A percentile compares a stretch with the other conserved stretches of the same genome.
phyloP scores from a whole-genome alignment of 2,797 vertebrate species.

The Megalops cyprinoides region DNA sequence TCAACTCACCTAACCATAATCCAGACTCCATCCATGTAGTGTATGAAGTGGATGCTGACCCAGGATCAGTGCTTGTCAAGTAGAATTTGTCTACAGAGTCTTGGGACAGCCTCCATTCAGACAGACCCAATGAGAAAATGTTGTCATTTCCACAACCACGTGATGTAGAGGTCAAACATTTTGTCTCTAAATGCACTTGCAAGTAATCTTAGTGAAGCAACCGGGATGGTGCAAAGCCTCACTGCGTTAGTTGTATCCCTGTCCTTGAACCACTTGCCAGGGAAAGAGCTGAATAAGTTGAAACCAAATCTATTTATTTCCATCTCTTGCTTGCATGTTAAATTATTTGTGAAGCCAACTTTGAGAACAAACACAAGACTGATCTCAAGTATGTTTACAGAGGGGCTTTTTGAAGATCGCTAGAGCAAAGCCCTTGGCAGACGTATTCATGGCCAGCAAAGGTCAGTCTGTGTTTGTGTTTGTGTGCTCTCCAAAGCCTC shows the following conservation, averaged over 20 bases:
- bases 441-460: neutral
- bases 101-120: too few species aligned
- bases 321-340: neutral
- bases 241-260: neutral
- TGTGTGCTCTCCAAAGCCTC: neutral
- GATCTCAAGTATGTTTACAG: neutral
- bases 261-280: neutral
- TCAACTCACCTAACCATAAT: too few species aligned
- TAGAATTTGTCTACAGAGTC: too few species aligned
- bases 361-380: neutral
- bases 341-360: neutral
- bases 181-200: too few species aligned
- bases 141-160: too few species aligned
- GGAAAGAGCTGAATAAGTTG: neutral
- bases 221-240: too few species aligned
- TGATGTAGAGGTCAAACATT: too few species aligned
- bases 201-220: too few species aligned
- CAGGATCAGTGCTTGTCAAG: too few species aligned
- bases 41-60: too few species aligned
- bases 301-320: neutral
- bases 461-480: conserved; percentile 21
- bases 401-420: neutral
- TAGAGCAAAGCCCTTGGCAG: neutral
- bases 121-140: too few species aligned
- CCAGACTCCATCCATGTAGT: too few species aligned